A percentile compares a stretch with the other conserved stretches of the same genome.
Evolutionary conservation across 1,140 invertebrate species (phyloP).

Genomic region (Eueides isabella): DNA sequence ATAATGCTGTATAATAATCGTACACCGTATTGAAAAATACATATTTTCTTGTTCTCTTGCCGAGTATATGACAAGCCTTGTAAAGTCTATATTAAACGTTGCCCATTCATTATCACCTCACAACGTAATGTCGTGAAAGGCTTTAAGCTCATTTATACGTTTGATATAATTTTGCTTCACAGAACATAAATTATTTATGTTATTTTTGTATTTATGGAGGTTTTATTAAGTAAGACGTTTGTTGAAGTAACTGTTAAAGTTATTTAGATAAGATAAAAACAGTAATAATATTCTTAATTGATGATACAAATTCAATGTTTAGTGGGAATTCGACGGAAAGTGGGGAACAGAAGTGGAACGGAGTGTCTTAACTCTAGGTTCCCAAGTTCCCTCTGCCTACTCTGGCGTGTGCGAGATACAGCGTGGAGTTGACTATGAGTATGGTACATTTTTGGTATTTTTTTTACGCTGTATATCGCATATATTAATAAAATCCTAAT

Average conservation of each 20-base stretch:
- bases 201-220: not conserved
- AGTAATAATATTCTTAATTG: not conserved
- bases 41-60: constrained; percentile 2
- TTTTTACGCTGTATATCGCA: too few relatives aligned
- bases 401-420: too few relatives aligned
- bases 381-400: too few relatives aligned
- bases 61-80: constrained; percentile 28
- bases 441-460: too few relatives aligned
- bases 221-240: not conserved
- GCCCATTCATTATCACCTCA: constrained; percentile 26
- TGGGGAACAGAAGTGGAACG: too few relatives aligned
- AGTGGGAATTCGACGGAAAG: too few relatives aligned
- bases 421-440: too few relatives aligned
- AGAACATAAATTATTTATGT: constrained; percentile 5
- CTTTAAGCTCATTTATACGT: not conserved
- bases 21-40: not conserved
- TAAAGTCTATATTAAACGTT: constrained; percentile 33
- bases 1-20: too few relatives aligned
- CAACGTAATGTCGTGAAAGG: not conserved
- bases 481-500: too few relatives aligned
- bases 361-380: too few relatives aligned
- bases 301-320: too few relatives aligned
- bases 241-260: not conserved
- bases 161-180: not conserved
- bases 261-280: not conserved